Evolutionary conservation across 2,113 vertebrate genomes (phyloP).

Genomic region (Falcunculus frontatus): DNA sequence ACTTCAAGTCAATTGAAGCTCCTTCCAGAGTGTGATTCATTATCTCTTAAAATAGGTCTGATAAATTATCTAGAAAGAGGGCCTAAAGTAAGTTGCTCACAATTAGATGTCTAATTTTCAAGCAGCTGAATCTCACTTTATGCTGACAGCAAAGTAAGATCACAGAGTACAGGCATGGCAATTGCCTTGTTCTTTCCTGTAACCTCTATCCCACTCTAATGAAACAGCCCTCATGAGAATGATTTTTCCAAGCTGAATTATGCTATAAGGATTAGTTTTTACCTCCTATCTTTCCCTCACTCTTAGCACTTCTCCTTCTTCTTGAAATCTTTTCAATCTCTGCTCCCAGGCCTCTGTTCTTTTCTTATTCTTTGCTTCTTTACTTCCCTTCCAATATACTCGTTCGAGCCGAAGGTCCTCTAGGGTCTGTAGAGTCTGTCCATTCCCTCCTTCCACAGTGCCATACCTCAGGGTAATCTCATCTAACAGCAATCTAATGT

Average conservation of each 20-base stretch:
- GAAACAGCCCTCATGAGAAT: background rate
- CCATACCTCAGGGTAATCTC: background rate
- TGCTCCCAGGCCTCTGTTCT: background rate
- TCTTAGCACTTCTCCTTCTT: background rate
- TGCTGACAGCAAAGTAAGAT: background rate
- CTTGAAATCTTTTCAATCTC: background rate
- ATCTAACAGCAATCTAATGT: slow-evolving; percentile 10
- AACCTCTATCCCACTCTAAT: background rate
- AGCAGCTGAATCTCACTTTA: background rate
- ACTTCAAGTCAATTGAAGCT: slow-evolving; percentile 8
- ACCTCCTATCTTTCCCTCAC: background rate
- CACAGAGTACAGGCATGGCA: background rate
- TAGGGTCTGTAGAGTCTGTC: background rate
- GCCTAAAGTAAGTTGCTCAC: background rate
- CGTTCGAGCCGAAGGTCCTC: background rate
- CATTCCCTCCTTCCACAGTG: background rate
- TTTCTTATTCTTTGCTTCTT: background rate
- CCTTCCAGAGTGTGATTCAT: background rate
- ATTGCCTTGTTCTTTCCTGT: background rate
- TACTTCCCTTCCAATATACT: background rate
- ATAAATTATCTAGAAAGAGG: slow-evolving; percentile 2
- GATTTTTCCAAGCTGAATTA: background rate
- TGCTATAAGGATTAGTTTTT: background rate
- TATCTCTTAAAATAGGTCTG: background rate
- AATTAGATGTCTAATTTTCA: background rate